Percentiles rank a stretch among this genome's conserved stretches.
Evolutionary conservation across 2,888 invertebrate genomes (phyloP).

Genomic region (Brenthis daphne): DNA sequence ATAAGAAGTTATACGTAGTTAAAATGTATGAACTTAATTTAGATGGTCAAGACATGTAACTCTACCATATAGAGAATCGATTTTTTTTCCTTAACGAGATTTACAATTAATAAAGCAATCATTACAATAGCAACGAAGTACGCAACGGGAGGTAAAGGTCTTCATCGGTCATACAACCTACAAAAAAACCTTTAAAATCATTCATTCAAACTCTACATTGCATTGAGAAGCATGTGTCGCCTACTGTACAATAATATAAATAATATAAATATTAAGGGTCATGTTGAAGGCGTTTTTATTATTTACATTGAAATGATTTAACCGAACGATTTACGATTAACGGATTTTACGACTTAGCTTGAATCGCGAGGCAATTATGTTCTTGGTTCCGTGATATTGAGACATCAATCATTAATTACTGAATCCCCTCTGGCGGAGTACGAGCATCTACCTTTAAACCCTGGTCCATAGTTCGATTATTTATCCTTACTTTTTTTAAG

Average conservation of each 20-base stretch:
- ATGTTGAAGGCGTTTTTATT: conserved; percentile 18
- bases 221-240: too few relatives aligned
- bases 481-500: background rate
- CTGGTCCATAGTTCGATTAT: background rate
- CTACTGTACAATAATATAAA: conserved; percentile 5
- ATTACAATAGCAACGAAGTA: too few relatives aligned
- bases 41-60: too few relatives aligned
- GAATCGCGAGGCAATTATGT: conserved; percentile 26
- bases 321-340: conserved; percentile 29
- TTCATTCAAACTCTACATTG: too few relatives aligned
- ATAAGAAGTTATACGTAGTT: too few relatives aligned
- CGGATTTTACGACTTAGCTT: conserved; percentile 31
- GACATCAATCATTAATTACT: conserved; percentile 29
- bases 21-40: too few relatives aligned
- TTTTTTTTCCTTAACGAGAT: too few relatives aligned
- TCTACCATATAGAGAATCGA: too few relatives aligned
- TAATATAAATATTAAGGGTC: conserved; percentile 15
- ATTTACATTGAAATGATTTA: conserved; percentile 15
- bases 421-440: background rate
- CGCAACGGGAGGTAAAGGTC: too few relatives aligned
- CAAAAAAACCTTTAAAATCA: too few relatives aligned
- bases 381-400: conserved; percentile 31
- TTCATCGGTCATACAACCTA: too few relatives aligned
- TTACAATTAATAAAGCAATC: too few relatives aligned
- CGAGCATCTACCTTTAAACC: background rate